A percentile compares a stretch with the other conserved stretches of the same genome.
These are phyloP conservation scores for Bimastos eiseni DNA, from an alignment of 2,888 invertebrate genomes.

Conservation along the genomic window DNA sequence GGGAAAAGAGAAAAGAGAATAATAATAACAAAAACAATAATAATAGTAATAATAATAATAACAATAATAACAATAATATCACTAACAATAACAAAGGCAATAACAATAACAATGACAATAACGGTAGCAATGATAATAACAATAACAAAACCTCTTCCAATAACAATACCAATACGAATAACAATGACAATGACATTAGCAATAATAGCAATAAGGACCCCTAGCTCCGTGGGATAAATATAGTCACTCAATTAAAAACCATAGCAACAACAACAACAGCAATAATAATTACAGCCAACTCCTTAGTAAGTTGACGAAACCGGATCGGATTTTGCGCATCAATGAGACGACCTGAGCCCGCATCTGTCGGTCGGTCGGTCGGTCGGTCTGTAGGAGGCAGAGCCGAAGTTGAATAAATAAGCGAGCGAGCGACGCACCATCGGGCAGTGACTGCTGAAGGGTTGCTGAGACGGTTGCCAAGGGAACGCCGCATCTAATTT, in stretches of 20 bases:
- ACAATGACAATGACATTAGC: too few relatives aligned
- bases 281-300: too few relatives aligned
- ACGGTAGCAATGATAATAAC: not conserved
- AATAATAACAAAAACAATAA: too few relatives aligned
- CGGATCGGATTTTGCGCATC: not conserved
- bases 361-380: not conserved
- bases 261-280: too few relatives aligned
- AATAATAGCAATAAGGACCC: too few relatives aligned
- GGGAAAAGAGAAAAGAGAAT: too few relatives aligned
- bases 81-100: too few relatives aligned
- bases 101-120: not conserved
- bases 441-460: not conserved
- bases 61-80: too few relatives aligned
- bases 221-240: too few relatives aligned
- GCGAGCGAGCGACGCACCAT: not conserved
- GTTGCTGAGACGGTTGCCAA: not conserved
- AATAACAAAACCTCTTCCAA: not conserved
- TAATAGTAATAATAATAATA: too few relatives aligned
- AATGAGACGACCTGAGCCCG: not conserved
- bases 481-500: slow-evolving; percentile 23
- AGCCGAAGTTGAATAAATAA: not conserved
- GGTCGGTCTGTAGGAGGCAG: not conserved
- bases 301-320: not conserved
- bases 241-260: too few relatives aligned
- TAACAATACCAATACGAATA: too few relatives aligned